Conservation (phyloP, 2,797 vertebrate species). For the Thaleichthys pacificus region DNA sequence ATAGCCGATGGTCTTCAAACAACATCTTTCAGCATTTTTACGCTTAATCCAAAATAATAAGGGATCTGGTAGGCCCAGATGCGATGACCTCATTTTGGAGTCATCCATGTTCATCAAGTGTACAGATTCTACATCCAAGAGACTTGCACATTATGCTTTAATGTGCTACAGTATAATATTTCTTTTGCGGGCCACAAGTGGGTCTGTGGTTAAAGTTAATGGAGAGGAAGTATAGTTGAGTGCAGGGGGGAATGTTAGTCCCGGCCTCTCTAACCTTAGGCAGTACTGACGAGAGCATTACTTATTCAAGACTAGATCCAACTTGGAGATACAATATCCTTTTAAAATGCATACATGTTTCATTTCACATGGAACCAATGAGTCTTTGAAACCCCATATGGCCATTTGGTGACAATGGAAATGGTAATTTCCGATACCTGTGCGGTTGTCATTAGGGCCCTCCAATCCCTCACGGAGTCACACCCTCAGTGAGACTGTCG, state of each 20-base stretch:
- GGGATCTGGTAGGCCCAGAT: background rate
- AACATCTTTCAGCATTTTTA: background rate
- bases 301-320: conserved; percentile 24
- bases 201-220: background rate
- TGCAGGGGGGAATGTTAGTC: conserved; percentile 29
- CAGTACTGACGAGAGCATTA: conserved; percentile 39
- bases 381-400: conserved; percentile 63
- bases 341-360: conserved; percentile 52
- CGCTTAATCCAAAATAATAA: conserved; percentile 17
- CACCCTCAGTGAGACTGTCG: conserved; percentile 51
- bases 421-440: conserved; percentile 64
- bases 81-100: background rate
- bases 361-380: conserved; percentile 63
- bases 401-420: conserved; percentile 61
- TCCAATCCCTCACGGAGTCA: conserved; percentile 48
- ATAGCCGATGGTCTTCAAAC: background rate
- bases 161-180: conserved; percentile 29
- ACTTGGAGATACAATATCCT: conserved; percentile 34
- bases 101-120: conserved; percentile 24
- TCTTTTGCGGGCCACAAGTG: conserved; percentile 16
- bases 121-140: conserved; percentile 38
- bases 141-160: background rate
- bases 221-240: background rate
- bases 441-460: conserved; percentile 58
- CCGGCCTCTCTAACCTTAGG: background rate